phyloP scores from a whole-genome alignment of 2,113 vertebrate genomes.

The Urocolius indicus region DNA sequence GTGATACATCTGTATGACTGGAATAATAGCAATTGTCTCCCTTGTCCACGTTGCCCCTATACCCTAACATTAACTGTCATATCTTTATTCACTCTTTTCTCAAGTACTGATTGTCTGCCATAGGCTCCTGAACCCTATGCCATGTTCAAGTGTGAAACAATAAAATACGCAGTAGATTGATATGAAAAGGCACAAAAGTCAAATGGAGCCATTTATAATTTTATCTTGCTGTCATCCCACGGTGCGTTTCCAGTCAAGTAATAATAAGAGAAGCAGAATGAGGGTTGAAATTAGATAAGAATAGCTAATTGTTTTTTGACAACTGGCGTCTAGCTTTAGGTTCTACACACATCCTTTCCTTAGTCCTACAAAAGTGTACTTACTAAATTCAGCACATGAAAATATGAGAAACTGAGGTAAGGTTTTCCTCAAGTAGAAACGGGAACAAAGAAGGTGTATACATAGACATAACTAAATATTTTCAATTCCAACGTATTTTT shows the following conservation, averaged over 20 bases:
- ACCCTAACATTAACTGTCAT: background rate
- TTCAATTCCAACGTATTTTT: slow-evolving; percentile 19
- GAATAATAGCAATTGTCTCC: background rate
- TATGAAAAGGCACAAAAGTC: slow-evolving; percentile 34
- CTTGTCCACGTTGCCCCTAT: background rate
- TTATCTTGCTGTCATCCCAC: slow-evolving; percentile 41
- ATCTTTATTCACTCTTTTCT: background rate
- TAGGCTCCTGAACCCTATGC: background rate
- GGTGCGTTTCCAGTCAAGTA: background rate
- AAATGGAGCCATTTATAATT: slow-evolving; percentile 42
- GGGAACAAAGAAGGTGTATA: background rate
- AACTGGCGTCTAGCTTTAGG: slow-evolving; percentile 24
- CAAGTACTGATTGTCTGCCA: background rate
- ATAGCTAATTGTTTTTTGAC: slow-evolving; percentile 55
- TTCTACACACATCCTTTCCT: background rate
- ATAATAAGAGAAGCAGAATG: slow-evolving; percentile 36
- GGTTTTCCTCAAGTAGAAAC: slow-evolving; percentile 45
- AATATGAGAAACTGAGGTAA: background rate
- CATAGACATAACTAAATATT: slow-evolving; percentile 30
- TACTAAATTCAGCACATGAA: background rate
- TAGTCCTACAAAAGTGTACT: background rate
- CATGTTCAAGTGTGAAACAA: background rate
- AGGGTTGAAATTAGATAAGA: slow-evolving; percentile 39
- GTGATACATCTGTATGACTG: background rate
- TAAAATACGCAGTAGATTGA: background rate